phyloP scores from a whole-genome alignment of 2,113 vertebrate species.

The Monopterus albus region DNA sequence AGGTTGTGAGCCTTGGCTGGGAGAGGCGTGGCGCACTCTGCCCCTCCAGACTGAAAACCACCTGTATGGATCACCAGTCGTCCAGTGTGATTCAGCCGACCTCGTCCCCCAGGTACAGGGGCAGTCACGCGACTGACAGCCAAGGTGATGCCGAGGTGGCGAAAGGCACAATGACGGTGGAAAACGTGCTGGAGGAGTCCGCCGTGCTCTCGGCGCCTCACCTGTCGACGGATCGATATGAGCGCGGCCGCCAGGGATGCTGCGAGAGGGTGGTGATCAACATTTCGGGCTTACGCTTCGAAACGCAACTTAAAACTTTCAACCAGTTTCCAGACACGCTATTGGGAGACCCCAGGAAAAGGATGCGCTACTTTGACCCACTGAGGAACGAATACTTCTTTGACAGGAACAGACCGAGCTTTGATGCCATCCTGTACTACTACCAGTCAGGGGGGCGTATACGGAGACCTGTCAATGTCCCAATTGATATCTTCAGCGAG shows the following conservation, averaged over 20 bases:
- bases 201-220: constrained; percentile 74
- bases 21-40: constrained; percentile 77
- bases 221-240: constrained; percentile 78
- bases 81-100: constrained; percentile 84
- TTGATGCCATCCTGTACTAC: constrained; percentile 98
- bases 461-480: constrained; percentile 95
- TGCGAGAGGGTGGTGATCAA: constrained; percentile 96
- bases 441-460: constrained; percentile 98
- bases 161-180: constrained; percentile 89
- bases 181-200: constrained; percentile 87
- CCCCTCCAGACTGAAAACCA: constrained; percentile 68
- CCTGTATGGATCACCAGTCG: constrained; percentile 89
- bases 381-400: constrained; percentile 99
- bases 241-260: constrained; percentile 82
- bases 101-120: constrained; percentile 73
- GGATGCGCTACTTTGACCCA: constrained; percentile 98
- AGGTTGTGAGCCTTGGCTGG: constrained; percentile 70
- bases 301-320: constrained; percentile 97
- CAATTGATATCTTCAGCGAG: constrained; percentile 98
- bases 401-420: constrained; percentile 96
- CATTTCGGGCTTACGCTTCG: constrained; percentile 96
- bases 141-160: constrained; percentile 82
- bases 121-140: constrained; percentile 76
- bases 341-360: constrained; percentile 93
- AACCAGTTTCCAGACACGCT: constrained; percentile 95